Evolutionary conservation across 2,797 vertebrate genomes (phyloP).

Genomic region (Acrocephalus scirpaceus): DNA sequence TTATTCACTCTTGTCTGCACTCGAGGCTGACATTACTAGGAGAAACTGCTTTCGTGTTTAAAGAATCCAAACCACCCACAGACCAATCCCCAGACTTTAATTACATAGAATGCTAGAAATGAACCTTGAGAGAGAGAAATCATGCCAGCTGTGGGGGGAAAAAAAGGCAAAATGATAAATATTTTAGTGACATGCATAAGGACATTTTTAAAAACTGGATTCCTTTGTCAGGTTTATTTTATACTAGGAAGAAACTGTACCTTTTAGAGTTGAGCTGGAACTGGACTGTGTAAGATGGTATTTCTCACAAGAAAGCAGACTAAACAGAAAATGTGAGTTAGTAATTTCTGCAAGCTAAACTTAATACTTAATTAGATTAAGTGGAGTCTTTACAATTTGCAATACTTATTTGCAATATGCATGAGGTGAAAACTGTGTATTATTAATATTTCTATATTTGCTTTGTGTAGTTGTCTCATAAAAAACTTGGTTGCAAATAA

Average conservation of each 20-base stretch:
- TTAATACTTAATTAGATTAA: constrained; percentile 56
- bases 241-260: constrained; percentile 25
- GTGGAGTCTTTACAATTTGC: background rate
- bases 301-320: constrained; percentile 25
- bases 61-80: background rate
- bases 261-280: constrained; percentile 55
- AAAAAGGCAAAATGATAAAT: background rate
- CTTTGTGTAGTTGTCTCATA: background rate
- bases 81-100: constrained; percentile 25
- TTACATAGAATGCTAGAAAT: constrained; percentile 21
- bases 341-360: constrained; percentile 33
- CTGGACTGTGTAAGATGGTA: background rate
- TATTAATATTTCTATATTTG: background rate
- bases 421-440: background rate
- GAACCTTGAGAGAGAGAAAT: background rate
- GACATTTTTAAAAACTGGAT: constrained; percentile 5
- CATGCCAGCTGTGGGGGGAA: background rate
- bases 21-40: background rate
- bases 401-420: constrained; percentile 3
- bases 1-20: constrained; percentile 50
- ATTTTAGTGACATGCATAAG: background rate
- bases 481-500: background rate
- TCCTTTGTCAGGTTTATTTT: constrained; percentile 67
- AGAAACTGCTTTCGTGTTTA: constrained; percentile 27
- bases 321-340: constrained; percentile 21